Percentiles rank a stretch among this genome's conserved stretches.
Evolutionary conservation across 2,888 invertebrate species (phyloP).

Genomic region (Aleiodes leptofemur): DNA sequence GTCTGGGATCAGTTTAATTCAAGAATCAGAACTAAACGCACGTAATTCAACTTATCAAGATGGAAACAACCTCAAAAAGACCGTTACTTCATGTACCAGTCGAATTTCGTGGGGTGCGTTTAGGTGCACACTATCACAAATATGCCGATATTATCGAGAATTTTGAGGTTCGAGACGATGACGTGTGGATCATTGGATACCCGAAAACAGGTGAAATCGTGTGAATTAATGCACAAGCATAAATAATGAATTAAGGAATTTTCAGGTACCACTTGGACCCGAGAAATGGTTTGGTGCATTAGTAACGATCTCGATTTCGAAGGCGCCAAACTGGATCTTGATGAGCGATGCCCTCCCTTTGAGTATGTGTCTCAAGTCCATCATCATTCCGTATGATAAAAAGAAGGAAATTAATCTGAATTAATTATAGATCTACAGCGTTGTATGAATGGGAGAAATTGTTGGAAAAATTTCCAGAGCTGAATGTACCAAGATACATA

Average conservation of each 20-base stretch:
- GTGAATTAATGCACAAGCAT: no score
- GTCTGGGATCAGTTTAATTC: no score
- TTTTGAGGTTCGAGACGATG: not conserved
- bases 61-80: no score
- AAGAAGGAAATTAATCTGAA: no score
- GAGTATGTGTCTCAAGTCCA: not conserved
- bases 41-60: no score
- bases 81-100: no score
- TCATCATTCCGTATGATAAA: not conserved
- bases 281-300: constrained; percentile 19
- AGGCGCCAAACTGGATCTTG: not conserved
- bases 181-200: not conserved
- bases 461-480: no score
- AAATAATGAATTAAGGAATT: no score
- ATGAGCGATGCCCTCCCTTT: not conserved
- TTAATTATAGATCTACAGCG: no score
- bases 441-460: no score
- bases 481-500: not conserved
- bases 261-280: constrained; percentile 13
- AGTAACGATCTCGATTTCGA: not conserved
- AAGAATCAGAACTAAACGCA: no score
- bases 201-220: not conserved
- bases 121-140: not conserved
- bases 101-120: not conserved
- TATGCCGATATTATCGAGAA: not conserved